Percentiles rank a stretch among this genome's conserved stretches.
Conservation (phyloP, 2,797 vertebrate genomes). For the Chiroxiphia lanceolata region DNA sequence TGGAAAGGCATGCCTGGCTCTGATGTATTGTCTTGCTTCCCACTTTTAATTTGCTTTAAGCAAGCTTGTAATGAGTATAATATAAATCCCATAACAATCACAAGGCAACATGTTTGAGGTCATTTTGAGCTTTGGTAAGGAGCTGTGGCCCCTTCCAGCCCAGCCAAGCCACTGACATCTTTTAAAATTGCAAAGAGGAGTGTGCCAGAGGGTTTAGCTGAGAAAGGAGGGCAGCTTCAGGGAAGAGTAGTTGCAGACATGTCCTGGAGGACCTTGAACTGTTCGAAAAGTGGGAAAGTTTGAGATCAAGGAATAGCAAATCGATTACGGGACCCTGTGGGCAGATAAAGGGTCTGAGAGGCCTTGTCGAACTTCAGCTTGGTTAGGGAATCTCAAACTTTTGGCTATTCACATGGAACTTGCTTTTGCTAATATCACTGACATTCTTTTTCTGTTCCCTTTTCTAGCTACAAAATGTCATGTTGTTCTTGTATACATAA, state of each 20-base stretch:
- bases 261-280: not conserved
- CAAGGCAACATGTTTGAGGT: not conserved
- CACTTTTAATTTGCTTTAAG: not conserved
- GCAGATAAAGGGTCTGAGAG: rapidly evolving
- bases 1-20: not conserved
- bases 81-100: not conserved
- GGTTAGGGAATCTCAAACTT: not conserved
- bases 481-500: conserved; percentile 57
- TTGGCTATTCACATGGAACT: not conserved
- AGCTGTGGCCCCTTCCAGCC: not conserved
- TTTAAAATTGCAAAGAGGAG: not conserved
- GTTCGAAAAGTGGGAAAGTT: not conserved
- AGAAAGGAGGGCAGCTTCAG: not conserved
- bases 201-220: not conserved
- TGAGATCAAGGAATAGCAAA: not conserved
- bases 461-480: conserved; percentile 7
- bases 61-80: not conserved
- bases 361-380: not conserved
- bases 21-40: not conserved
- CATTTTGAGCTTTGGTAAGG: not conserved
- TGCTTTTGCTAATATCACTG: not conserved
- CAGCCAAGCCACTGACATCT: not conserved
- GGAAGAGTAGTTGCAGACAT: not conserved
- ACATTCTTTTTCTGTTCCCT: not conserved
- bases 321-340: not conserved